phyloP scores from a whole-genome alignment of 35 echinoderm and acorn worm genomes.

The Ophiothrix spiculata region DNA sequence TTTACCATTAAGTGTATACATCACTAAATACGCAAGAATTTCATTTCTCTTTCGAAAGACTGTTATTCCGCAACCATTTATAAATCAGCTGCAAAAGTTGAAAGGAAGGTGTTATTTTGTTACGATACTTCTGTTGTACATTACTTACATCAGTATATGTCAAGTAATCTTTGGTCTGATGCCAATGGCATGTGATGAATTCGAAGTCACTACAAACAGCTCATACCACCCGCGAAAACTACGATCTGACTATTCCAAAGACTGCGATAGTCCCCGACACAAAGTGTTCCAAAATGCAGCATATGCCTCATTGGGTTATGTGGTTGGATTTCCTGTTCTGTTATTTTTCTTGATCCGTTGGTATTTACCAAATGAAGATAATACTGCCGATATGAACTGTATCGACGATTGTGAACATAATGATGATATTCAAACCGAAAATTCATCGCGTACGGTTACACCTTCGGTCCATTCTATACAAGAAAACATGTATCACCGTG shows the following conservation, averaged over 20 bases:
- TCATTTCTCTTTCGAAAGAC: too few species aligned
- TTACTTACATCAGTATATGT: slow-evolving; percentile 20
- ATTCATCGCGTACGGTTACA: too few species aligned
- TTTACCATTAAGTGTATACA: too few species aligned
- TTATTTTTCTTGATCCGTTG: too few species aligned
- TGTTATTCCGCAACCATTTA: background rate
- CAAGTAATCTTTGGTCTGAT: slow-evolving; percentile 14
- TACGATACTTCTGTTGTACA: slow-evolving; percentile 22
- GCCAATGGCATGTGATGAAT: slow-evolving; percentile 13
- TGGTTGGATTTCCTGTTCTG: slow-evolving; percentile 13
- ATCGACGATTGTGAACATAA: too few species aligned
- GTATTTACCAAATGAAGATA: too few species aligned
- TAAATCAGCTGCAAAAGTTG: background rate
- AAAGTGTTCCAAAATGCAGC: background rate
- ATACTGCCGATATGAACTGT: too few species aligned
- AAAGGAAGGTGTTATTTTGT: background rate
- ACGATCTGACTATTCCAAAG: slow-evolving; percentile 18
- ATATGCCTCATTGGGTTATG: background rate
- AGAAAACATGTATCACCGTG: too few species aligned
- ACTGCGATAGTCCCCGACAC: slow-evolving; percentile 1
- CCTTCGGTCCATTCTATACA: too few species aligned
- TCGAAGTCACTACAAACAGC: background rate
- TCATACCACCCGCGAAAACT: background rate
- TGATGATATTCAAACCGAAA: too few species aligned
- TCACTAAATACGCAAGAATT: too few species aligned